phyloP scores from a whole-genome alignment of 1,140 invertebrate genomes.

The Chironomus tepperi region DNA sequence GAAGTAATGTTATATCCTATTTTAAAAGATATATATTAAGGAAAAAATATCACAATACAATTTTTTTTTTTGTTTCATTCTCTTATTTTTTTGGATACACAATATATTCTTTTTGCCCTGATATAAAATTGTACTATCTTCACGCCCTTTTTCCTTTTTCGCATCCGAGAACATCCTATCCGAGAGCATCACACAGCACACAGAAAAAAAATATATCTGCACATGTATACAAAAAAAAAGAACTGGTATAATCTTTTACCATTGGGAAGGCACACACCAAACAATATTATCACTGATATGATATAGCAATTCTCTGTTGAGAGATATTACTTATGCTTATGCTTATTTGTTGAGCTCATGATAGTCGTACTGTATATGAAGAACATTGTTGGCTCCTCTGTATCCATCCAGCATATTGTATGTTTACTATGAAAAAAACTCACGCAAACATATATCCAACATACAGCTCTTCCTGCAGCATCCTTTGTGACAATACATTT shows the following conservation, averaged over 20 bases:
- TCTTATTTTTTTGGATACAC: too few species aligned
- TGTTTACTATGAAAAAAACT: not conserved
- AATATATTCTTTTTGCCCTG: too few species aligned
- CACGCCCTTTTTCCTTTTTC: not conserved
- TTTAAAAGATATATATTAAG: too few species aligned
- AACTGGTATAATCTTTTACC: constrained; percentile 13
- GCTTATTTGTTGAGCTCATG: constrained; percentile 6
- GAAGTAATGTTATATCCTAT: too few species aligned
- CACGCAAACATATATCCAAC: too few species aligned
- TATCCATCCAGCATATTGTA: not conserved
- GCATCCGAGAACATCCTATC: not conserved
- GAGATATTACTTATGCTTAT: constrained; percentile 14
- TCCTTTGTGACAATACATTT: not conserved
- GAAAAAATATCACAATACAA: too few species aligned
- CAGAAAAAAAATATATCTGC: constrained; percentile 4
- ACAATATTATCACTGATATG: not conserved
- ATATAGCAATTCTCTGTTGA: not conserved
- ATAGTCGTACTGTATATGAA: not conserved
- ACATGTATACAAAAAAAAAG: constrained; percentile 12
- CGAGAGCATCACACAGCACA: not conserved
- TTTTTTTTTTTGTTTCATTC: too few species aligned
- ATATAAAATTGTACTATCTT: not conserved
- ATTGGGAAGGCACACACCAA: constrained; percentile 11
- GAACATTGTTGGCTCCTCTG: not conserved
- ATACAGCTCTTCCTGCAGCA: not conserved